A percentile compares a stretch with the other conserved stretches of the same genome.
These are phyloP conservation scores for Cricetomys ansorgei DNA, from an alignment of 2,113 vertebrate species.

Conservation along the genomic window DNA sequence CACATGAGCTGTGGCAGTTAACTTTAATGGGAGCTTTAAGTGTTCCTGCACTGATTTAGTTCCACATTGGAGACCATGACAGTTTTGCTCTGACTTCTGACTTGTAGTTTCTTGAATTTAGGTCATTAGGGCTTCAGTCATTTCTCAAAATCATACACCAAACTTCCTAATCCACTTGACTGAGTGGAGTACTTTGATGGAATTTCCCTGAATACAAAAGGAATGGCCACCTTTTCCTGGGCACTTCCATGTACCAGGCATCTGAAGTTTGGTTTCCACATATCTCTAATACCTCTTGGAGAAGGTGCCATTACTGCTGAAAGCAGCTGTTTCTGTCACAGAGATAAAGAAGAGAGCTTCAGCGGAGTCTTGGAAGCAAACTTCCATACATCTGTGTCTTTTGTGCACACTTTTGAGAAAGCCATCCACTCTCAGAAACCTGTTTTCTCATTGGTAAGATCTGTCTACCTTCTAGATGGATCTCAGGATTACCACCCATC, in stretches of 20 bases:
- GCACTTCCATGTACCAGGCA: background rate
- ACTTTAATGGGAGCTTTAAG: background rate
- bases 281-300: fast-evolving
- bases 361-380: fast-evolving
- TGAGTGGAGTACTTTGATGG: background rate
- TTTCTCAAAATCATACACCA: background rate
- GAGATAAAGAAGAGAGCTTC: background rate
- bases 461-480: background rate
- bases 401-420: no score
- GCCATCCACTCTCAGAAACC: background rate
- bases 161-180: background rate
- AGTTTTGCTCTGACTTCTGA: background rate
- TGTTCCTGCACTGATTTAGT: background rate
- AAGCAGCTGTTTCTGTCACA: fast-evolving
- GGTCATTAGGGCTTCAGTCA: fast-evolving
- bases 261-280: fast-evolving
- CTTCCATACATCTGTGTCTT: fast-evolving
- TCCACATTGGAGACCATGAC: background rate
- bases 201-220: background rate
- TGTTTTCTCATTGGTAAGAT: background rate
- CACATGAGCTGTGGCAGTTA: background rate
- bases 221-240: background rate
- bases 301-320: fast-evolving
- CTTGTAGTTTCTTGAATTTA: background rate
- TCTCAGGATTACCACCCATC: background rate